Percentiles rank a stretch among this genome's conserved stretches.
phyloP scores from a whole-genome alignment of 2,888 invertebrate genomes.

The Zele albiditarsus region DNA sequence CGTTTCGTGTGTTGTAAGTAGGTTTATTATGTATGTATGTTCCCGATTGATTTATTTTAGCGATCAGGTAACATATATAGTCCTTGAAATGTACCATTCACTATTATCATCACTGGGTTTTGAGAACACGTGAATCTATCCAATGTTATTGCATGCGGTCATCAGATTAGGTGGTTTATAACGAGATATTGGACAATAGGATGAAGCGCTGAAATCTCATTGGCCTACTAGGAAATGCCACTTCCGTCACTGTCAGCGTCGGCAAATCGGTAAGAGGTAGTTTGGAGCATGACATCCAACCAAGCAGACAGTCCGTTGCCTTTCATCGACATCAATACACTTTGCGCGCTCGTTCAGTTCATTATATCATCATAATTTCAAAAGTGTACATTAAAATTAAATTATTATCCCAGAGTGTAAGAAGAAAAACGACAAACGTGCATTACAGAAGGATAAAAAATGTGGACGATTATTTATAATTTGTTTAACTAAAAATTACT shows the following conservation, averaged over 20 bases:
- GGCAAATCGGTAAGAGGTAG: conserved; percentile 57
- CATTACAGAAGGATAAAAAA: neutral
- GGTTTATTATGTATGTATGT: neutral
- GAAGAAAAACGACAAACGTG: neutral
- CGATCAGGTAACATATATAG: conserved; percentile 4
- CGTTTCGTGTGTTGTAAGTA: neutral
- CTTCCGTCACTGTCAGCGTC: conserved; percentile 52
- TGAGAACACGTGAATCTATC: neutral
- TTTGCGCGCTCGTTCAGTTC: neutral
- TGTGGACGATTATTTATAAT: neutral
- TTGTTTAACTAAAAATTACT: neutral
- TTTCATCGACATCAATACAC: conserved; percentile 23
- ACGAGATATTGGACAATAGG: conserved; percentile 32
- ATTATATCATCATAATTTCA: neutral
- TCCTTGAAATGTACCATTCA: conserved; percentile 4
- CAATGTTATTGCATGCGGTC: conserved; percentile 25
- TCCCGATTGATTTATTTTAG: neutral
- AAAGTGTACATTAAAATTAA: neutral
- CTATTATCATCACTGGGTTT: neutral
- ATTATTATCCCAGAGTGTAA: too few species aligned
- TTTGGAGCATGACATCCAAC: conserved; percentile 62
- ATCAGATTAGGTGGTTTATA: conserved; percentile 26
- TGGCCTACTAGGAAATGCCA: conserved; percentile 57
- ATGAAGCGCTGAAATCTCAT: conserved; percentile 46
- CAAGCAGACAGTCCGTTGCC: conserved; percentile 51